Evolutionary conservation across 2,888 invertebrate species (phyloP), one percentile per base, ranked within the genome.

Genomic region (Lasioglossum zephyrum): DNA sequence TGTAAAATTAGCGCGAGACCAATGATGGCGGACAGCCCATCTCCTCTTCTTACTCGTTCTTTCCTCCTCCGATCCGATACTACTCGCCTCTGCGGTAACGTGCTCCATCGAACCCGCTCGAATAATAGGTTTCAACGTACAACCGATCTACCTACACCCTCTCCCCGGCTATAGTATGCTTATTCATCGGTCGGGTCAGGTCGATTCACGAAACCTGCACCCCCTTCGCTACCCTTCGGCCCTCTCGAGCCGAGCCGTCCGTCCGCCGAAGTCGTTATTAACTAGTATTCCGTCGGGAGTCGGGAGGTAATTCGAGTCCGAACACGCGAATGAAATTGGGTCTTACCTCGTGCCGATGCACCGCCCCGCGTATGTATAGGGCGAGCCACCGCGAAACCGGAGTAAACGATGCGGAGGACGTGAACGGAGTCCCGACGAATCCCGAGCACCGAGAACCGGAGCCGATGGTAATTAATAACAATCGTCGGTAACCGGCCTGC

Each of bases 1-100:
- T 93, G 92, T 92, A 90, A 92, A 93, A 93, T 93, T 93, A 93
- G 92, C 92, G 88, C 90, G 82, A 84, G 85, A 88, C 89, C 89
- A 89, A 89, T 89, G 87, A 22, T 73, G 69, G 66, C 66, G 41
- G 73, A n/a, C 16, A 16, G 5, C 41, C 13, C 18, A 39, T 36
- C n/a, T n/a, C 70, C 22, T 39, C 41, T 72, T 70, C 70, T 70
- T 70, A n/a, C 70, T 70, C 41, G 11, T 70, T 70, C 70, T 70
- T 70, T 39, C 57, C 18, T 36, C 0, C 73, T 39, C 36, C 13
- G 39, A 26, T 75, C 44, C 63, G 41, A 72, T 36, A 39, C 39
- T 66, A 69, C 57, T n/a, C 16, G 57, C 63, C 47, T 22, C 66
- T n/a, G 9, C 31, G 16, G 31, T n/a, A 66, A 39, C 22, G 39